Percentiles rank a stretch among this genome's conserved stretches.
Conservation (phyloP, 2,113 vertebrate genomes). For the Coptodon rendalli region DNA sequence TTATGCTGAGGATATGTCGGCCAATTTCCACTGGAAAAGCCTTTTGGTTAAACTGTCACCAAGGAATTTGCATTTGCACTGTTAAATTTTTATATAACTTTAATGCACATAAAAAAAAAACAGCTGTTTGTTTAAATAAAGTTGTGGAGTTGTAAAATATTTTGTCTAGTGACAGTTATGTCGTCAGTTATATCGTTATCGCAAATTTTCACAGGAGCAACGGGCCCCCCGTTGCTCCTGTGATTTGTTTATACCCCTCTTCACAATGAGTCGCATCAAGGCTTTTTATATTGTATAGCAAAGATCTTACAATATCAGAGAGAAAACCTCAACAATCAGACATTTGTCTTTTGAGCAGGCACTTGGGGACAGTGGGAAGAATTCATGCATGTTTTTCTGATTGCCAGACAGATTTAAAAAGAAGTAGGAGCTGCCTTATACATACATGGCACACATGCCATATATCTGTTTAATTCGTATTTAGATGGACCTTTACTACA, state of each 20-base stretch:
- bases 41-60: not conserved
- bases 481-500: fast-evolving
- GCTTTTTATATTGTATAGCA: not conserved
- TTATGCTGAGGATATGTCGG: not conserved
- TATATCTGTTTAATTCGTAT: not conserved
- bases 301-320: not conserved
- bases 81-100: not conserved
- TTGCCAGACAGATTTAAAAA: not conserved
- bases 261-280: not conserved
- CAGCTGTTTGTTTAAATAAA: not conserved
- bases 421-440: not conserved
- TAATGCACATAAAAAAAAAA: not conserved
- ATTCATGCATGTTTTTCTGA: not conserved
- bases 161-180: not conserved
- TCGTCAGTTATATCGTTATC: fast-evolving
- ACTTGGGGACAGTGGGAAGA: not conserved
- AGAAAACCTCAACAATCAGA: not conserved
- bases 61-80: fast-evolving
- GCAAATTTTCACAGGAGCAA: not conserved
- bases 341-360: not conserved
- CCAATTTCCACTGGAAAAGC: fast-evolving
- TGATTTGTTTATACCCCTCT: not conserved
- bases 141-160: not conserved
- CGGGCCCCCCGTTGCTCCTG: fast-evolving
- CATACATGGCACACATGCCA: not conserved